A percentile compares a stretch with the other conserved stretches of the same genome.
Conservation (phyloP, 2,113 vertebrate species). For the Rhinogobius similis region DNA sequence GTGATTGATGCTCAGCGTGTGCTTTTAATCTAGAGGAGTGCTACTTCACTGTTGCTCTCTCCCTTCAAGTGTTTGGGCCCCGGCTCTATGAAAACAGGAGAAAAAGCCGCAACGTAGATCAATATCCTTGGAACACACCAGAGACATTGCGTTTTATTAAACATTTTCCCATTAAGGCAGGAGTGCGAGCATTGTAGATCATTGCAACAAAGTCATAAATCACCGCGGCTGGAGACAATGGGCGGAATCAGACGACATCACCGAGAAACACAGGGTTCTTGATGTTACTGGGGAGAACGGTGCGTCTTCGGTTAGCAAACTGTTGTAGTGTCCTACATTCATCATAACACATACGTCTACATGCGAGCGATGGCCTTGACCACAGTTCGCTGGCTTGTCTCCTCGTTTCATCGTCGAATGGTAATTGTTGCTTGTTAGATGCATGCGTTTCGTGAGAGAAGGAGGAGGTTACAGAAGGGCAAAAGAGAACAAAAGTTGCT, state of each 20-base stretch:
- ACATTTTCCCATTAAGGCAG: constrained; percentile 72
- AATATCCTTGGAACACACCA: constrained; percentile 67
- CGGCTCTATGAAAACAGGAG: constrained; percentile 51
- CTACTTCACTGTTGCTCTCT: constrained; percentile 54
- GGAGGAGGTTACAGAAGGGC: neutral
- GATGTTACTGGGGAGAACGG: constrained; percentile 29
- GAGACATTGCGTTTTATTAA: constrained; percentile 78
- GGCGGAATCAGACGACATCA: constrained; percentile 58
- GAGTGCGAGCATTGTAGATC: constrained; percentile 60
- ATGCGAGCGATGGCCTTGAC: neutral
- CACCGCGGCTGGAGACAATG: constrained; percentile 63
- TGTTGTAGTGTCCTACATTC: neutral
- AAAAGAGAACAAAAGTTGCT: constrained; percentile 4
- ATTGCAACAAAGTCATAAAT: constrained; percentile 73
- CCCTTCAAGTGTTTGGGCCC: constrained; percentile 55
- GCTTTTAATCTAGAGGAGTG: constrained; percentile 73
- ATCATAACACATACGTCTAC: neutral
- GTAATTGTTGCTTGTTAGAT: neutral
- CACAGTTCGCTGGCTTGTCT: neutral
- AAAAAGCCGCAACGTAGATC: constrained; percentile 65
- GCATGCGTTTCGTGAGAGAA: neutral
- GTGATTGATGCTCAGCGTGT: constrained; percentile 65
- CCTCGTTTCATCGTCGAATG: neutral
- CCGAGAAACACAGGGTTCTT: constrained; percentile 42
- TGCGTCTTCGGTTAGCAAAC: constrained; percentile 35